These are phyloP conservation scores for Chloroceryle inda DNA, from an alignment of 2,797 vertebrate genomes.

Conservation along the genomic window DNA sequence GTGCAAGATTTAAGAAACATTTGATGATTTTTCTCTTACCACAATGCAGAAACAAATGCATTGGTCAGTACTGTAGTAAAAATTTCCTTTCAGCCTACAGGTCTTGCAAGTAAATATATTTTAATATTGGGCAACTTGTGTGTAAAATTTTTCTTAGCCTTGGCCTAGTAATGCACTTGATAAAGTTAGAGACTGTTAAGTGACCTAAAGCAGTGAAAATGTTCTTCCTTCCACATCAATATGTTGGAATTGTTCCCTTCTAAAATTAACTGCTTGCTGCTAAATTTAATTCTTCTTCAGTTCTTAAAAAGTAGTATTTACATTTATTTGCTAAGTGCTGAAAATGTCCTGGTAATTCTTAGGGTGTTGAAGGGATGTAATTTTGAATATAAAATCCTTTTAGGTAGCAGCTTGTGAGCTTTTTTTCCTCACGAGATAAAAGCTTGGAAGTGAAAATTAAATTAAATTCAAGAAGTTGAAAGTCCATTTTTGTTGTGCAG, in stretches of 20 bases:
- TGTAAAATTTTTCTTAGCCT: not conserved
- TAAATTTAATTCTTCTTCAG: not conserved
- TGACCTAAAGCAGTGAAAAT: not conserved
- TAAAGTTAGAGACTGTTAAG: not conserved
- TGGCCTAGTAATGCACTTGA: not conserved
- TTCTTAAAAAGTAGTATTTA: not conserved
- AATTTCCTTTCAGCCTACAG: not conserved
- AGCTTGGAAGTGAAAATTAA: slow-evolving; percentile 3
- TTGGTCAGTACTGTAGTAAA: not conserved
- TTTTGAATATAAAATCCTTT: not conserved
- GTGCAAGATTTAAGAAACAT: not conserved
- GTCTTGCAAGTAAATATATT: not conserved
- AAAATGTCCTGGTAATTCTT: not conserved
- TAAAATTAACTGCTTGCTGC: not conserved
- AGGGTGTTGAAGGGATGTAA: not conserved
- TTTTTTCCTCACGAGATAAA: not conserved
- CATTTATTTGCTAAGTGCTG: not conserved
- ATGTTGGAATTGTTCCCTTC: not conserved
- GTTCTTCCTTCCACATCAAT: not conserved
- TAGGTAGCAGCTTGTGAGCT: not conserved
- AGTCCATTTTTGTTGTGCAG: not conserved
- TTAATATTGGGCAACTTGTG: not conserved
- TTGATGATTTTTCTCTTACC: not conserved
- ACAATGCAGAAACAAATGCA: not conserved
- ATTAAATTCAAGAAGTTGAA: not conserved